Evolutionary conservation across 2,888 invertebrate genomes (phyloP).

Genomic region (Nemurella pictetii): DNA sequence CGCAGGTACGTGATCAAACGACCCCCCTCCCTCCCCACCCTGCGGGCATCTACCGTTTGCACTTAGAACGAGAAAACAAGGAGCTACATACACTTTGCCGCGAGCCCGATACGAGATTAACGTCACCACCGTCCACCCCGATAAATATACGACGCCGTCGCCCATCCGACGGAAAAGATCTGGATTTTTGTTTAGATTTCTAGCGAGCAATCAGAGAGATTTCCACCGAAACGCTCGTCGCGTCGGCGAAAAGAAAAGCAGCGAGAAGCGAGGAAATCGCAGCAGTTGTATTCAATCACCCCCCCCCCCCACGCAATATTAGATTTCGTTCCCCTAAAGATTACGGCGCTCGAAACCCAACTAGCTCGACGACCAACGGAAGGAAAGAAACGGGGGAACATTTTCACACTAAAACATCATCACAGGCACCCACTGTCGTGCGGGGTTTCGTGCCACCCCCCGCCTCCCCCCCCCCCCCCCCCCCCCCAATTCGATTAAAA

Average conservation of each 20-base stretch:
- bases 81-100: not conserved
- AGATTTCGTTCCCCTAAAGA: not conserved
- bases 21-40: not conserved
- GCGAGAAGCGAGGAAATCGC: not conserved
- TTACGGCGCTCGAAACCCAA: not conserved
- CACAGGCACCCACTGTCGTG: not conserved
- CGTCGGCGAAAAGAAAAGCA: not conserved
- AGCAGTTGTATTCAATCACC: not conserved
- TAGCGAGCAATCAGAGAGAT: not conserved
- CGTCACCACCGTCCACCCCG: not conserved
- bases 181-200: not conserved
- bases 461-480: not conserved
- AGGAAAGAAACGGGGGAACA: not conserved
- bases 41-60: not conserved
- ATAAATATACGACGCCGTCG: not conserved
- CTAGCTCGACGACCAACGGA: not conserved
- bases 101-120: not conserved
- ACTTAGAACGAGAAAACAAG: not conserved
- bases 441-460: not conserved
- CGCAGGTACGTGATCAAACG: not conserved
- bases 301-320: not conserved
- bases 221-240: not conserved
- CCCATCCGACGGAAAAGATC: not conserved
- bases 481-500: not conserved
- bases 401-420: not conserved